A percentile compares a stretch with the other conserved stretches of the same genome.
Conservation (phyloP, 2,113 vertebrate genomes). For the Jaculus jaculus region DNA sequence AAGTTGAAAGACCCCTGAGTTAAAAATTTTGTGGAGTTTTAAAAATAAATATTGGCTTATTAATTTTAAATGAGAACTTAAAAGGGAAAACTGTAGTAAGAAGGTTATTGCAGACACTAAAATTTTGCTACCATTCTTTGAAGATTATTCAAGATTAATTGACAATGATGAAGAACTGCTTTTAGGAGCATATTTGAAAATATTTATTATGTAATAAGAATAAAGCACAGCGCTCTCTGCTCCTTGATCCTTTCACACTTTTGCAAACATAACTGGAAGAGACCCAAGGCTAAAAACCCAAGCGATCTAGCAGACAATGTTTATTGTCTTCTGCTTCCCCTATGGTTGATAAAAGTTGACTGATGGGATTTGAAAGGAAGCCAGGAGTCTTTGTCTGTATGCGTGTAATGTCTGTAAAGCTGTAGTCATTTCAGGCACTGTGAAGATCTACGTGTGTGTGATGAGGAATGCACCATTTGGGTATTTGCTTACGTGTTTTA, state of each 20-base stretch:
- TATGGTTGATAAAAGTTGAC: conserved; percentile 52
- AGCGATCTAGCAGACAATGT: neutral
- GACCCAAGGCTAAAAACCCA: conserved; percentile 49
- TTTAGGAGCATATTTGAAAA: conserved; percentile 57
- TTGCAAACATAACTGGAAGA: conserved; percentile 43
- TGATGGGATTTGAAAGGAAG: conserved; percentile 70
- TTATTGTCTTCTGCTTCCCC: neutral
- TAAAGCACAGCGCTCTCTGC: conserved; percentile 28
- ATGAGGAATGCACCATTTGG: conserved; percentile 24
- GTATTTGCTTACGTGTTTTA: conserved; percentile 47
- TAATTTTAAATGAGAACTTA: conserved; percentile 52
- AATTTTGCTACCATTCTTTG: conserved; percentile 62
- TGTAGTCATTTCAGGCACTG: neutral
- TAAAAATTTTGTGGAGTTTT: conserved; percentile 30
- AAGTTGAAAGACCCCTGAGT: conserved; percentile 44
- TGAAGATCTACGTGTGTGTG: neutral
- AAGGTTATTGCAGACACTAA: conserved; percentile 52
- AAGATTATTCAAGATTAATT: conserved; percentile 59
- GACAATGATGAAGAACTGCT: conserved; percentile 28
- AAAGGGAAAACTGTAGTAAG: conserved; percentile 57
- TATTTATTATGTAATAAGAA: conserved; percentile 15
- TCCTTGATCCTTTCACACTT: conserved; percentile 61
- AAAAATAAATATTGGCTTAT: conserved; percentile 38
- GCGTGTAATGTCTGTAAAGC: conserved; percentile 44
- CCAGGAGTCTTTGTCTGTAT: neutral